Evolutionary conservation across 1,140 invertebrate genomes (phyloP).

Genomic region (Elymnias hypermnestra): DNA sequence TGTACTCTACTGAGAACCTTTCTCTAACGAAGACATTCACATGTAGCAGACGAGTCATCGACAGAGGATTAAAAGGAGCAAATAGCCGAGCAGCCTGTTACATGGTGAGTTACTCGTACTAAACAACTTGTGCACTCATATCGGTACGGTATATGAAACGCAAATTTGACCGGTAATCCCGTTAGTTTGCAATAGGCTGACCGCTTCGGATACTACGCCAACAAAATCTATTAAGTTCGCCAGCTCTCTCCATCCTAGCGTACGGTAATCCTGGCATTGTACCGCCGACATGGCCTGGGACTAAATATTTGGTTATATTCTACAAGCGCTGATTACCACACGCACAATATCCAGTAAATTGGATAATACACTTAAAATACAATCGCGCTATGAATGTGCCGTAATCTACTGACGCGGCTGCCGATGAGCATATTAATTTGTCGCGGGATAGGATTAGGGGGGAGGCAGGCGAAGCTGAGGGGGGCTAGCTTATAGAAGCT

Average conservation of each 20-base stretch:
- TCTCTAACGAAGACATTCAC: constrained; percentile 47
- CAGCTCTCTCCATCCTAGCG: constrained; percentile 53
- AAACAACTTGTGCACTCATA: constrained; percentile 38
- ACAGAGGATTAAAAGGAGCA: constrained; percentile 25
- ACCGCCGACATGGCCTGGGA: constrained; percentile 36
- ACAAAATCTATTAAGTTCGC: constrained; percentile 73
- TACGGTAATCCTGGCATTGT: constrained; percentile 57
- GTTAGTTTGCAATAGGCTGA: constrained; percentile 64
- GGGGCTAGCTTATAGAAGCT: constrained; percentile 4
- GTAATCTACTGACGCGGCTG: constrained; percentile 69
- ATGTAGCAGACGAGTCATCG: constrained; percentile 20
- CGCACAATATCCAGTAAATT: constrained; percentile 72
- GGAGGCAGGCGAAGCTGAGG: constrained; percentile 13
- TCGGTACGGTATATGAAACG: constrained; percentile 44
- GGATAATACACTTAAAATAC: constrained; percentile 76
- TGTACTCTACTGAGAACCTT: constrained; percentile 18
- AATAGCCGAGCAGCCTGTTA: constrained; percentile 25
- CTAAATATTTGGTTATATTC: constrained; percentile 45
- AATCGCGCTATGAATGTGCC: constrained; percentile 68
- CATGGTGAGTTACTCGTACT: constrained; percentile 22
- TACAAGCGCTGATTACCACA: constrained; percentile 61
- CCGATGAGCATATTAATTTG: constrained; percentile 75
- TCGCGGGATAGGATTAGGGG: constrained; percentile 65
- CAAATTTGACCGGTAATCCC: constrained; percentile 63
- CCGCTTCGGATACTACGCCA: constrained; percentile 46